Evolutionary conservation across 2,113 vertebrate species (phyloP).

Genomic region (Pagrus major): DNA sequence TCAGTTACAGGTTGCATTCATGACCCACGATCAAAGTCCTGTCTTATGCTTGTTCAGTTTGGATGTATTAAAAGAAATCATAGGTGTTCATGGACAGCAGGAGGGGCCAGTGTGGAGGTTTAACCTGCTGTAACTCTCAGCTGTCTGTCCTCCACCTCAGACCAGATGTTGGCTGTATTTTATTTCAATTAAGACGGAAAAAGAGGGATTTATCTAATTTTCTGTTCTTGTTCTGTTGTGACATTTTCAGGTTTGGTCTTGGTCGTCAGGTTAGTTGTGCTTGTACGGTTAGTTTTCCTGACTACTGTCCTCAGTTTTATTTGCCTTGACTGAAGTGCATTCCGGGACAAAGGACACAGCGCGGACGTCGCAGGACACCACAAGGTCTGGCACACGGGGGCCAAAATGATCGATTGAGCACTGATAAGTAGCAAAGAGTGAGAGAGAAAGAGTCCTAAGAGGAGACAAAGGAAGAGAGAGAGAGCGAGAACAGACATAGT

Average conservation of each 20-base stretch:
- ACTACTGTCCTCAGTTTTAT: not conserved
- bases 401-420: constrained; percentile 44
- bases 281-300: not conserved
- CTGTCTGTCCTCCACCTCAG: not conserved
- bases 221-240: not conserved
- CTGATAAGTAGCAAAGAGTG: not conserved
- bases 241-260: not conserved
- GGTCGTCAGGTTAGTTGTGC: not conserved
- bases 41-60: not conserved
- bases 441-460: not conserved
- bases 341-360: not conserved
- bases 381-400: constrained; percentile 11
- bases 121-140: no score
- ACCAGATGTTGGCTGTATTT: not conserved
- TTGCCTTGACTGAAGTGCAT: constrained; percentile 13
- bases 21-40: no score
- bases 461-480: not conserved
- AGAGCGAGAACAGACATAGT: constrained; percentile 19
- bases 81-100: not conserved
- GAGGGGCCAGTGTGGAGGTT: not conserved
- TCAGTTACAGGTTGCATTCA: no score
- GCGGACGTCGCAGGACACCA: constrained; percentile 31
- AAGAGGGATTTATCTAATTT: not conserved
- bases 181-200: not conserved
- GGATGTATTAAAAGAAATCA: not conserved